These are phyloP conservation scores for Gasterosteus aculeatus DNA, from an alignment of 2,113 vertebrate species.

Conservation along the genomic window DNA sequence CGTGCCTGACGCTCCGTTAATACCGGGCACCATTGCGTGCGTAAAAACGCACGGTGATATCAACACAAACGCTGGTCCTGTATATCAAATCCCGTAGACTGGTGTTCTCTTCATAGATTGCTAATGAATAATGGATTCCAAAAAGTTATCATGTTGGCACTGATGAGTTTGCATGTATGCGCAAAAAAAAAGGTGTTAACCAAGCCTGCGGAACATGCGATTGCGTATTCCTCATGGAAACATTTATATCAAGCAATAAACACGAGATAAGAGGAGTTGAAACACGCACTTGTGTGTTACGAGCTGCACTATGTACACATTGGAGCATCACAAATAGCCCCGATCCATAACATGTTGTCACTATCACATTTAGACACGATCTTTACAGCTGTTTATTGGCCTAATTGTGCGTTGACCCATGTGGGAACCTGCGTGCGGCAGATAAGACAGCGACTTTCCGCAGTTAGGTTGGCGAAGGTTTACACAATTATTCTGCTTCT, in stretches of 20 bases:
- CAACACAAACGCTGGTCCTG: not conserved
- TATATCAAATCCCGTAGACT: not conserved
- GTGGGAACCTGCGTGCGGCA: constrained; percentile 31
- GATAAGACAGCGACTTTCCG: constrained; percentile 26
- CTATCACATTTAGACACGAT: constrained; percentile 32
- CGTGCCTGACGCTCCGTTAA: not conserved
- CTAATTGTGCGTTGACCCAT: constrained; percentile 40
- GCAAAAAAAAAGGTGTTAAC: constrained; percentile 13
- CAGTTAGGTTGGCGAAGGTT: not conserved
- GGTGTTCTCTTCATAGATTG: not conserved
- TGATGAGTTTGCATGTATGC: not conserved
- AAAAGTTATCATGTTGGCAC: constrained; percentile 12
- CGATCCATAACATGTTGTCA: not conserved
- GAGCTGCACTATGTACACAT: not conserved
- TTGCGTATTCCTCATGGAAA: not conserved
- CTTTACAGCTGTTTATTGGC: constrained; percentile 30
- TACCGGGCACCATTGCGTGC: not conserved
- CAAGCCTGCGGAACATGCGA: not conserved
- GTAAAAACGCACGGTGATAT: constrained; percentile 11
- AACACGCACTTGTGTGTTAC: not conserved
- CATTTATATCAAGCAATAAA: not conserved
- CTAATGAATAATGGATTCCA: not conserved
- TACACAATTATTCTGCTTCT: not conserved
- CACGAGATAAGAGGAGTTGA: not conserved
- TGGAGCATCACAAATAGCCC: not conserved